These are phyloP conservation scores for Zeus faber DNA, from an alignment of 2,113 vertebrate species.

Conservation along the genomic window DNA sequence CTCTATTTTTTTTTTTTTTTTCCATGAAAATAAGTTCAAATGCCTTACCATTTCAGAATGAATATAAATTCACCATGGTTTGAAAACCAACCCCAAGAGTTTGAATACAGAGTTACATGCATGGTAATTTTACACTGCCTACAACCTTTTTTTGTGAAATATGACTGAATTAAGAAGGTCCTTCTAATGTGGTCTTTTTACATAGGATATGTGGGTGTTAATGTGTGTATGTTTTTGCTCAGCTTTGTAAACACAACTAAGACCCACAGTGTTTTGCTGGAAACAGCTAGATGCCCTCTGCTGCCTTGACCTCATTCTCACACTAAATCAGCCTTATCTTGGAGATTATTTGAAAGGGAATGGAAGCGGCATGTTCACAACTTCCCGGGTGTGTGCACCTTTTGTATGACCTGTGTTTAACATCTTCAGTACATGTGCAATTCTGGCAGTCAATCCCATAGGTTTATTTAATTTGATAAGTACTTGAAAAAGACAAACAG, in stretches of 20 bases:
- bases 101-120: conserved; percentile 1
- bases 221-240: conserved; percentile 17
- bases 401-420: conserved; percentile 15
- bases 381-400: conserved; percentile 15
- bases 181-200: conserved; percentile 5
- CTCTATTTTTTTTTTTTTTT: too few relatives aligned
- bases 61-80: conserved; percentile 22
- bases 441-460: conserved; percentile 18
- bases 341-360: conserved; percentile 12
- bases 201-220: conserved; percentile 3
- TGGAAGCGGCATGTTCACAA: not conserved
- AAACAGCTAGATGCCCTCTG: conserved; percentile 57
- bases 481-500: conserved; percentile 44
- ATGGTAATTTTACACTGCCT: conserved; percentile 1
- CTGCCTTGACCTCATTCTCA: conserved; percentile 63
- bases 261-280: conserved; percentile 11
- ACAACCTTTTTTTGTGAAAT: not conserved
- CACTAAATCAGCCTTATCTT: conserved; percentile 76
- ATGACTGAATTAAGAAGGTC: conserved; percentile 4
- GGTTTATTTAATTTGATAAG: conserved; percentile 30
- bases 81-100: not conserved
- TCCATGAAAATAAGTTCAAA: conserved; percentile 17
- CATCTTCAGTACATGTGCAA: conserved; percentile 9
- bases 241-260: not conserved
- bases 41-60: conserved; percentile 18